phyloP scores from a whole-genome alignment of 1,140 invertebrate genomes.

The Philopotamus ludificatus region DNA sequence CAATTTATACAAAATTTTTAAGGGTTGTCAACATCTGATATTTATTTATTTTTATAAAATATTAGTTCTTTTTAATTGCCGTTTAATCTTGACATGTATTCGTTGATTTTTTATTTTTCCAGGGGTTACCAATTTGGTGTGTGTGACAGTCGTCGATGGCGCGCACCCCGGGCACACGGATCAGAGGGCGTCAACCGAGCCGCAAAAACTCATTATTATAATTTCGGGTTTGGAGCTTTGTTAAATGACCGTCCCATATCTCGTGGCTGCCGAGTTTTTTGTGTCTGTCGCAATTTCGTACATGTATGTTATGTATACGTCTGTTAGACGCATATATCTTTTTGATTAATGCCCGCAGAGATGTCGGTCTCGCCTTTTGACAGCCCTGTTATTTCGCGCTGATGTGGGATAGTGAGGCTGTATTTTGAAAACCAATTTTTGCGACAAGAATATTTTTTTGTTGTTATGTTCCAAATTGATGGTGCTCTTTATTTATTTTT shows the following conservation, averaged over 20 bases:
- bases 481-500: too few species aligned
- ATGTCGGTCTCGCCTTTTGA: conserved; percentile 36
- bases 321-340: conserved; percentile 27
- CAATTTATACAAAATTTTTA: too few species aligned
- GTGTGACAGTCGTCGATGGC: not conserved
- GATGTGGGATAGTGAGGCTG: conserved; percentile 17
- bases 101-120: too few species aligned
- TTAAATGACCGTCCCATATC: conserved; percentile 22
- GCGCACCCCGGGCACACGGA: conserved; percentile 5
- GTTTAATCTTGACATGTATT: too few species aligned
- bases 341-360: conserved; percentile 35
- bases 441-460: too few species aligned
- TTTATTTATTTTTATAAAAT: too few species aligned
- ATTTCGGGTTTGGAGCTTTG: conserved; percentile 26
- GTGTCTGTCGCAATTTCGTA: conserved; percentile 20
- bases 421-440: not conserved
- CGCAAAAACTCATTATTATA: conserved; percentile 36
- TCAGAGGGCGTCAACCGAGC: conserved; percentile 24
- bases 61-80: too few species aligned
- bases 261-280: conserved; percentile 27
- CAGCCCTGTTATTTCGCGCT: conserved; percentile 35
- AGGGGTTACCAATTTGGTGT: too few species aligned
- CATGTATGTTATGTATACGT: too few species aligned
- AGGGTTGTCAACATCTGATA: too few species aligned
- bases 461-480: too few species aligned